phyloP scores from a whole-genome alignment of 2,888 invertebrate species.

The Calephelis perditalis region DNA sequence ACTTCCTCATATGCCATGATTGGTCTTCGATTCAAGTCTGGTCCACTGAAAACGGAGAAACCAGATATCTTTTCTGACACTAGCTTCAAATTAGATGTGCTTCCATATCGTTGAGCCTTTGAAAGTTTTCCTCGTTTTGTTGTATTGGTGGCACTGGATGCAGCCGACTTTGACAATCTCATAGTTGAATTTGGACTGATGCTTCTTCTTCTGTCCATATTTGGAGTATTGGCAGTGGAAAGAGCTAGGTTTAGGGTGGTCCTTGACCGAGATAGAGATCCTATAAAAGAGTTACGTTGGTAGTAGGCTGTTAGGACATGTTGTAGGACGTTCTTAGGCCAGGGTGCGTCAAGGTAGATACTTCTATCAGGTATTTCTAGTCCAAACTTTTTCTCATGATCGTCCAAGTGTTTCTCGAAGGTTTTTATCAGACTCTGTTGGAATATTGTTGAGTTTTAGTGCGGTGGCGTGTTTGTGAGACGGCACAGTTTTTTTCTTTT shows the following conservation, averaged over 20 bases:
- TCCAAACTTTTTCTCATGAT: conserved; percentile 68
- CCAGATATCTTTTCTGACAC: conserved; percentile 67
- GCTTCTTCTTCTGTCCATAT: conserved; percentile 51
- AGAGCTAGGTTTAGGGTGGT: conserved; percentile 69
- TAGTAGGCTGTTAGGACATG: conserved; percentile 59
- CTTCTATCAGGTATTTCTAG: conserved; percentile 51
- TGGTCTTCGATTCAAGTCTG: conserved; percentile 49
- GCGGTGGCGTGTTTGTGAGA: conserved; percentile 34
- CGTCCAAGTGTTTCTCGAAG: conserved; percentile 62
- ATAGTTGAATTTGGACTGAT: conserved; percentile 44
- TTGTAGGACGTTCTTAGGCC: conserved; percentile 67
- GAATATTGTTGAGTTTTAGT: conserved; percentile 31
- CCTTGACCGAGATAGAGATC: conserved; percentile 74
- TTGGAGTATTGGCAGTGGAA: conserved; percentile 50
- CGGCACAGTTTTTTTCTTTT: conserved; percentile 39
- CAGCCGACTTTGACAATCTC: conserved; percentile 47
- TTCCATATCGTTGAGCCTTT: conserved; percentile 54
- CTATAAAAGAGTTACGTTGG: conserved; percentile 68
- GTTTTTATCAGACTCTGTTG: conserved; percentile 53
- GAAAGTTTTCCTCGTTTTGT: conserved; percentile 49
- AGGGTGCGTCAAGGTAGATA: conserved; percentile 54
- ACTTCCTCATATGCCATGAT: conserved; percentile 61
- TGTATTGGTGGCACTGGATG: conserved; percentile 44
- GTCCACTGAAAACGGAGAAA: conserved; percentile 56
- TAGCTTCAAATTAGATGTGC: conserved; percentile 60